These are phyloP conservation scores for Lophochroa leadbeateri DNA, from an alignment of 2,113 vertebrate species.

Conservation along the genomic window DNA sequence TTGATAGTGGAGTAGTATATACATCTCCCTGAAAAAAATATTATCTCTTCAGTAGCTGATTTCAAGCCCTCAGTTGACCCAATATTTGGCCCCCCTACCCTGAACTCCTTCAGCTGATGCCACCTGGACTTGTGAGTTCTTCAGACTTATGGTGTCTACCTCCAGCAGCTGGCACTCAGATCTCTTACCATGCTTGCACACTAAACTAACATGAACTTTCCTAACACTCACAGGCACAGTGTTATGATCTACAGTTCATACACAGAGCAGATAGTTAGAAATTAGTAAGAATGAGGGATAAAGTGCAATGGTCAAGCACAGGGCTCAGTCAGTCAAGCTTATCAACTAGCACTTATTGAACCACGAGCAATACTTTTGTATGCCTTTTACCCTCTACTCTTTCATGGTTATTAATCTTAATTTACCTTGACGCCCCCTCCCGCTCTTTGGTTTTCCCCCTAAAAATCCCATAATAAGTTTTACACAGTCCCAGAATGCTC, in stretches of 20 bases:
- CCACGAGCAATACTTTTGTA: not conserved
- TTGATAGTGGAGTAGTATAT: not conserved
- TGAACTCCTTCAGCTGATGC: not conserved
- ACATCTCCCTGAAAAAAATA: not conserved
- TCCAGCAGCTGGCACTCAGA: not conserved
- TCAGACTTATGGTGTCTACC: not conserved
- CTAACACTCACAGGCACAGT: not conserved
- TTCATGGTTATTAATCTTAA: not conserved
- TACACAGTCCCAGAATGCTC: not conserved
- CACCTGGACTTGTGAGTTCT: too few species aligned
- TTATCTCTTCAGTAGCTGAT: accelerated
- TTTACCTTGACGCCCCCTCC: not conserved
- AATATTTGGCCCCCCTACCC: not conserved
- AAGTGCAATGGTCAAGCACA: not conserved
- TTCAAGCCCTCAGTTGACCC: not conserved
- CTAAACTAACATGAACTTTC: not conserved
- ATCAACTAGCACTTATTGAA: not conserved
- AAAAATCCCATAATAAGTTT: not conserved
- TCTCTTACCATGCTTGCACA: accelerated
- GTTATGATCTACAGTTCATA: not conserved
- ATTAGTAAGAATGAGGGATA: not conserved
- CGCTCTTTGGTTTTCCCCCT: not conserved
- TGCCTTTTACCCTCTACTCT: not conserved
- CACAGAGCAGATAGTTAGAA: not conserved
- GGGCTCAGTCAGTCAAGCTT: not conserved